These are phyloP conservation scores for Siderastrea radians DNA, from an alignment of 92 coral and sea anemone species.

Conservation along the genomic window DNA sequence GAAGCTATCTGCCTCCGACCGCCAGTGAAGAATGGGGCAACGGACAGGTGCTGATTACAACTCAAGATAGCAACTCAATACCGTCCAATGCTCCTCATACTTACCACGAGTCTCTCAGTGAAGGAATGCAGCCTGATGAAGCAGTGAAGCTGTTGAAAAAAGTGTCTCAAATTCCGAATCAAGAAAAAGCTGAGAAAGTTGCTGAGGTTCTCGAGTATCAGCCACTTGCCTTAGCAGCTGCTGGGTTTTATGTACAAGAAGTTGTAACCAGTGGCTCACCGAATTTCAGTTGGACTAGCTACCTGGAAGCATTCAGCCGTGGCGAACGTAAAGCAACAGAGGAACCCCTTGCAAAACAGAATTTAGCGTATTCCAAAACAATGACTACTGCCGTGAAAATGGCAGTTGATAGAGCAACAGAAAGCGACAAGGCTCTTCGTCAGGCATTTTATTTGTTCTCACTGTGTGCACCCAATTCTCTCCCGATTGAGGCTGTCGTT, in stretches of 20 bases:
- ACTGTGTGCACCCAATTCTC: constrained; percentile 11
- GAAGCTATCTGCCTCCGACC: constrained; percentile 26
- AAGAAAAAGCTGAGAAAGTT: constrained; percentile 16
- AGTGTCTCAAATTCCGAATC: constrained; percentile 25
- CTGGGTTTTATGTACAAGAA: constrained; percentile 2
- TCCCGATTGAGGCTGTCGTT: constrained; percentile 26
- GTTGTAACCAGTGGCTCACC: neutral
- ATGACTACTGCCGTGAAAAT: constrained; percentile 51
- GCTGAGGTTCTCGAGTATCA: constrained; percentile 51
- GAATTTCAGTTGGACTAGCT: constrained; percentile 38
- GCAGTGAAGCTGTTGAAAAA: constrained; percentile 32
- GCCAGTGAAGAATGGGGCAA: constrained; percentile 24
- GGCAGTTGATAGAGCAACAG: constrained; percentile 37
- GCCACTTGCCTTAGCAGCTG: constrained; percentile 54
- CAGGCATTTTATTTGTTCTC: constrained; percentile 45
- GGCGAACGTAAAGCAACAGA: constrained; percentile 44
- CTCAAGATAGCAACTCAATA: constrained; percentile 45
- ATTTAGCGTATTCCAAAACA: constrained; percentile 18
- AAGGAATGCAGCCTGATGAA: constrained; percentile 40
- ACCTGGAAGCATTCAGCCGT: constrained; percentile 13
- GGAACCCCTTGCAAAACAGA: constrained; percentile 15
- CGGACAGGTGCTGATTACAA: constrained; percentile 47
- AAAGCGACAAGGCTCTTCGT: constrained; percentile 21
- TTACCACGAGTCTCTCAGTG: constrained; percentile 16
- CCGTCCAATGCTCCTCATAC: neutral